These are phyloP conservation scores for Hesperophylax magnus DNA, from an alignment of 1,140 invertebrate species.

Conservation along the genomic window DNA sequence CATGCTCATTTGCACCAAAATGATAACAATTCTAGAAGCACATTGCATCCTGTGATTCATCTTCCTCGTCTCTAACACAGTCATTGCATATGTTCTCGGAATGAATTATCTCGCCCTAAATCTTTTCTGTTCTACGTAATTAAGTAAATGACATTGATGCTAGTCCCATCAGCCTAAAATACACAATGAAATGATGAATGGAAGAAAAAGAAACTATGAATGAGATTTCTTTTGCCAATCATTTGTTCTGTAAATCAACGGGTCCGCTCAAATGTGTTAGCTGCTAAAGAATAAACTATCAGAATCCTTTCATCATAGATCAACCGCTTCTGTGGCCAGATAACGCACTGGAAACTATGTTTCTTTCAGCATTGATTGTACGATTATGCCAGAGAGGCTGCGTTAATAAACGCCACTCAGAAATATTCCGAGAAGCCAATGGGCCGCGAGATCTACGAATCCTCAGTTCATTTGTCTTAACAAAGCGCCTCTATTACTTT, in stretches of 20 bases:
- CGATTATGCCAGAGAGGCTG: background rate
- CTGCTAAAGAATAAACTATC: conserved; percentile 26
- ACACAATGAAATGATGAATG: background rate
- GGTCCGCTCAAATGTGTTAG: conserved; percentile 7
- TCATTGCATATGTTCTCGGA: too few species aligned
- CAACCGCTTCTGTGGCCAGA: background rate
- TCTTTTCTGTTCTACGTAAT: too few species aligned
- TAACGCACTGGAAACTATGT: background rate
- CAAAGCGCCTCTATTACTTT: conserved; percentile 9
- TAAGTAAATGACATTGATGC: background rate
- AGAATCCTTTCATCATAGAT: conserved; percentile 20
- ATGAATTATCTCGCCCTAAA: too few species aligned
- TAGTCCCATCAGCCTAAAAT: background rate
- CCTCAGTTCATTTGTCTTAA: conserved; percentile 18
- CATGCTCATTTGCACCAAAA: too few species aligned
- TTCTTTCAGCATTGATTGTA: background rate
- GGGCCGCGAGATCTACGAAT: conserved; percentile 16
- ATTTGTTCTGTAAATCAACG: conserved; percentile 20
- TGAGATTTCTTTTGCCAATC: conserved; percentile 15
- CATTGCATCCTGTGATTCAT: too few species aligned
- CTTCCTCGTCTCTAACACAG: too few species aligned
- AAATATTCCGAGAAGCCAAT: conserved; percentile 24
- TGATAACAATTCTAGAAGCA: too few species aligned
- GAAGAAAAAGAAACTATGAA: background rate
- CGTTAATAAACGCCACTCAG: conserved; percentile 31